Conservation (phyloP, 2,797 vertebrate genomes). For the Poecilia picta region DNA sequence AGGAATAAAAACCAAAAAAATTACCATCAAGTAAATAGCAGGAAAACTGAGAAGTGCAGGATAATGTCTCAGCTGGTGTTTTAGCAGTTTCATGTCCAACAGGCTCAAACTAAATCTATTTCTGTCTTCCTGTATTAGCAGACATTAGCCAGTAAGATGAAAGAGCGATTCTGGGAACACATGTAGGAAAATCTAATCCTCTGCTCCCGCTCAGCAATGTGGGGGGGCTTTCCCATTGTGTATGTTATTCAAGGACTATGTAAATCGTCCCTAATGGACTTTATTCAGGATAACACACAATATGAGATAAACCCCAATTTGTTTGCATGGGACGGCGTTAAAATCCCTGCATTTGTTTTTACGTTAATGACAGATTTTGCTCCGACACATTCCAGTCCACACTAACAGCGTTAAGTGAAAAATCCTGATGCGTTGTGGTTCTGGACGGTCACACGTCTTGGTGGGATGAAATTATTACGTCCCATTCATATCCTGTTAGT, state of each 20-base stretch:
- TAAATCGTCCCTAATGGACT: constrained; percentile 61
- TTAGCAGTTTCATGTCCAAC: constrained; percentile 39
- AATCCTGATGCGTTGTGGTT: not conserved
- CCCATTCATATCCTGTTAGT: not conserved
- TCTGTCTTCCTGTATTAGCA: constrained; percentile 64
- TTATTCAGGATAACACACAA: constrained; percentile 30
- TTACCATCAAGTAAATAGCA: constrained; percentile 1
- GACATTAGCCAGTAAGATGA: constrained; percentile 58
- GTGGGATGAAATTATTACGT: not conserved
- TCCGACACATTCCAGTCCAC: not conserved
- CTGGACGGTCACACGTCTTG: not conserved
- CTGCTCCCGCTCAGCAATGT: constrained; percentile 48
- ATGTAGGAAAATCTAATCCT: constrained; percentile 76
- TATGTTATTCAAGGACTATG: constrained; percentile 64
- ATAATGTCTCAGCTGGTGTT: constrained; percentile 39
- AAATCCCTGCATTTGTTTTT: constrained; percentile 12
- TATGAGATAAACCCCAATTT: constrained; percentile 11
- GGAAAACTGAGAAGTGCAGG: constrained; percentile 23
- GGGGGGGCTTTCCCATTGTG: constrained; percentile 61
- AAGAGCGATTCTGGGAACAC: constrained; percentile 65
- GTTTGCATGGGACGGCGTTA: constrained; percentile 4
- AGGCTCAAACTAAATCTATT: constrained; percentile 63
- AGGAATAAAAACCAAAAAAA: not conserved
- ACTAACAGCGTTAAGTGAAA: not conserved
- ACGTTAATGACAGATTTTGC: constrained; percentile 4